Conservation (phyloP, 2,113 vertebrate genomes). For the Vicugna pacos region DNA sequence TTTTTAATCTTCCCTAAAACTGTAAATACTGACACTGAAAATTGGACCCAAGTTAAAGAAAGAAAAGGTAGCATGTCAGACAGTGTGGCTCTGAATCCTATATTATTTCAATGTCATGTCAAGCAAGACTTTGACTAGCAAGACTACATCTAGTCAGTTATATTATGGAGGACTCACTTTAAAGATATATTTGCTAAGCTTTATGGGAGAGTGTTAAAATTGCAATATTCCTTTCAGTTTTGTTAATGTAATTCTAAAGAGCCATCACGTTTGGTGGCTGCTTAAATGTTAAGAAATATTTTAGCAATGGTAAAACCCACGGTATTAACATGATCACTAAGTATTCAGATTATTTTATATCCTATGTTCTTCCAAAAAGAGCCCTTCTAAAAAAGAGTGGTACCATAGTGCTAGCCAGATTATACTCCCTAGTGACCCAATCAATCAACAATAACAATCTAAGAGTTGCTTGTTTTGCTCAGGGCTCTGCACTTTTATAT, state of each 20-base stretch:
- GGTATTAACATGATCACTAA: neutral
- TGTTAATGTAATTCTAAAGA: neutral
- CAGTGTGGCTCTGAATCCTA: neutral
- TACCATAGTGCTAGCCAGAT: neutral
- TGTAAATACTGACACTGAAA: neutral
- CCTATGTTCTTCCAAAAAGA: neutral
- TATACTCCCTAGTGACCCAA: neutral
- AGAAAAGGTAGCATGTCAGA: neutral
- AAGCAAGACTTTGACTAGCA: neutral
- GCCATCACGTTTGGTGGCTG: neutral
- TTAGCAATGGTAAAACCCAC: neutral
- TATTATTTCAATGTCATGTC: neutral
- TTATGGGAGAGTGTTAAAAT: neutral
- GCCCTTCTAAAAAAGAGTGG: neutral
- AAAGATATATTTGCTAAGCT: neutral
- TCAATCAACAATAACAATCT: neutral
- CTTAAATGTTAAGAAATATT: slow-evolving; percentile 17
- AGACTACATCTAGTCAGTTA: neutral
- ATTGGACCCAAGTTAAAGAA: neutral
- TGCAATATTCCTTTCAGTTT: neutral
- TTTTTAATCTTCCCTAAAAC: neutral
- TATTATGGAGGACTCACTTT: neutral
- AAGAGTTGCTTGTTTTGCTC: neutral
- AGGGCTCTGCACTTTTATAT: neutral
- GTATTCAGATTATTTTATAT: neutral